These are phyloP conservation scores for Drosophila bocqueti DNA, from an alignment of 1,140 invertebrate species.

Conservation along the genomic window DNA sequence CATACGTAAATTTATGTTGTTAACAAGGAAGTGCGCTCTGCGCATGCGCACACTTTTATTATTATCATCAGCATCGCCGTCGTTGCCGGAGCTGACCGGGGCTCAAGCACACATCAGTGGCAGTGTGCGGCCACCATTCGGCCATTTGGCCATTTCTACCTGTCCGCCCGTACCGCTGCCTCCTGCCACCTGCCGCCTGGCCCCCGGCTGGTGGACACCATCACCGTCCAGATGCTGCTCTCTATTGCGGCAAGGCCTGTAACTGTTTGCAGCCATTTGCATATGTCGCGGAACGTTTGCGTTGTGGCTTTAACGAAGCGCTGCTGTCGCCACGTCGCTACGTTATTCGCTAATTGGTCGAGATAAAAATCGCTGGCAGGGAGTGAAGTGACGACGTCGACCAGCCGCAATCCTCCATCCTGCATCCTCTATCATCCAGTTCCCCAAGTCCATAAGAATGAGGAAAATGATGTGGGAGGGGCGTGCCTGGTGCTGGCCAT, in stretches of 20 bases:
- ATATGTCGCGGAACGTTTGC: conserved; percentile 67
- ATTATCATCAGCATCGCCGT: conserved; percentile 63
- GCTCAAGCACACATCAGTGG: conserved; percentile 50
- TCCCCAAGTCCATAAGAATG: conserved; percentile 20
- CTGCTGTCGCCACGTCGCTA: conserved; percentile 69
- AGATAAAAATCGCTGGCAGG: conserved; percentile 69
- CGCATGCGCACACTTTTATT: conserved; percentile 80
- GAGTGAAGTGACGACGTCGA: conserved; percentile 53
- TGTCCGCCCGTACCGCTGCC: conserved; percentile 19
- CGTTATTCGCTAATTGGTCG: conserved; percentile 80
- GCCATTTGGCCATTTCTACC: conserved; percentile 58
- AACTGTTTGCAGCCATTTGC: conserved; percentile 67
- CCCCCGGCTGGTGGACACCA: conserved; percentile 1
- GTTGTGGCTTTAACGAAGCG: conserved; percentile 68
- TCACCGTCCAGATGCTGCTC: conserved; percentile 3
- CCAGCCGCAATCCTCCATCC: conserved; percentile 8
- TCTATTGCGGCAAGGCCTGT: conserved; percentile 30
- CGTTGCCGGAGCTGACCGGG: conserved; percentile 35
- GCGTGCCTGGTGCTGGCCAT: conserved; percentile 45
- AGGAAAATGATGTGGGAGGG: conserved; percentile 41
- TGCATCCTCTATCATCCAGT: conserved; percentile 2
- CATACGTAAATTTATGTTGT: conserved; percentile 83
- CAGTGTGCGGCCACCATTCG: conserved; percentile 50
- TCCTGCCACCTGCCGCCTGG: conserved; percentile 1
- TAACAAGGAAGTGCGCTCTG: conserved; percentile 79